Evolutionary conservation across 2,113 vertebrate genomes (phyloP).

Genomic region (Alosa alosa): DNA sequence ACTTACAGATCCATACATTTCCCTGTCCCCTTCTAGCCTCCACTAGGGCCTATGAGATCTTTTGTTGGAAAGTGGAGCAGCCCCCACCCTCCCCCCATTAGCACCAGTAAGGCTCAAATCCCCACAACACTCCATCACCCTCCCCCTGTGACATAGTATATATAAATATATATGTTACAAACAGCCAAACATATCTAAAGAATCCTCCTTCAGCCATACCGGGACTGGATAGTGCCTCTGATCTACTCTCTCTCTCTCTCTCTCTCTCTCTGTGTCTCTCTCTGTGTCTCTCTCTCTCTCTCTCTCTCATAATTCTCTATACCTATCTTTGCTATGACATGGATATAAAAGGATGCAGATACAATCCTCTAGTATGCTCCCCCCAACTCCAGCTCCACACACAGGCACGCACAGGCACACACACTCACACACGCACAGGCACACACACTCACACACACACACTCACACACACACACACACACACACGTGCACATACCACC

Average conservation of each 20-base stretch:
- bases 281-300: background rate
- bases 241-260: background rate
- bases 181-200: background rate
- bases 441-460: background rate
- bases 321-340: background rate
- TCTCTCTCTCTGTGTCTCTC: background rate
- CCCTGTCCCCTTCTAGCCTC: background rate
- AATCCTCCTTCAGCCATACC: background rate
- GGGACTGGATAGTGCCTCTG: background rate
- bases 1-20: background rate
- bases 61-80: background rate
- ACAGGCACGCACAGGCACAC: background rate
- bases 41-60: background rate
- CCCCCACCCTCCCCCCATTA: background rate
- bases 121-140: background rate
- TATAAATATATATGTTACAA: background rate
- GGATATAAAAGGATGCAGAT: background rate
- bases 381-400: background rate
- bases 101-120: background rate
- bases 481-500: background rate
- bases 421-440: background rate
- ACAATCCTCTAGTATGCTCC: background rate
- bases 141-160: background rate
- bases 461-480: background rate
- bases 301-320: too few relatives aligned